Evolutionary conservation across 1,140 invertebrate species (phyloP), one percentile per base, ranked within the genome.

Genomic region (Ptiloglossa arizonensis): DNA sequence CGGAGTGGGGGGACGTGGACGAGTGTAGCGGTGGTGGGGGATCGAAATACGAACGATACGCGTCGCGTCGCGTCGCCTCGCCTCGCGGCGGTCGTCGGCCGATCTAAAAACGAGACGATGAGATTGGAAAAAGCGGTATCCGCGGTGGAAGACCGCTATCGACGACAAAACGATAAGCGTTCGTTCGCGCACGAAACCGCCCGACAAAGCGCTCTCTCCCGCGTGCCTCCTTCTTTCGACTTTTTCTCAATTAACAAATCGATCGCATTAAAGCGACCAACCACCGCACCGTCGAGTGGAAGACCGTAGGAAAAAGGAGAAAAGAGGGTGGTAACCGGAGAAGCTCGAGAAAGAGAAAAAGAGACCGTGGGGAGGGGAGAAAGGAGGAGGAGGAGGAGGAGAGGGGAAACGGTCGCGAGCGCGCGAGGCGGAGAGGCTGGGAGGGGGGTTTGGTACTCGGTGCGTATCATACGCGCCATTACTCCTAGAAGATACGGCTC

Each of bases 401-500:
- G 35, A 15, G 8, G 35, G 19, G n/a, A 41, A 11, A 41, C 41
- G 41, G 27, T 17, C 54, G 54, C 27, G 27, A 32, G 27, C 27
- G 1, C 0, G 6, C 2, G 6, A 6, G 44, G 50, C 22, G 38
- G 63, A 64, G 35, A 38, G 57, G 19, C 17, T 50, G 35, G 64
- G 44, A 52, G 35, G 32, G 62, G 56, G 57, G 29, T 35, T 62
- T 48, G 56, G 35, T 71, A 64, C 71, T 70, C 79, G 74, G 46
- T 68, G 79, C 84, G 81, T 82, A 86, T 88, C 87, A 80, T 80
- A 87, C 82, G 87, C 82, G 77, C 85, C 89, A 86, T 87, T 86
- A 87, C 86, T 87, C 82, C 81, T 88, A 83, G 82, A 88, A 86
- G 88, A 88, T 86, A 87, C 84, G 81, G 69, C 87, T 86, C 69